phyloP scores from a whole-genome alignment of 2,888 invertebrate species.

The Tipula confusa region DNA sequence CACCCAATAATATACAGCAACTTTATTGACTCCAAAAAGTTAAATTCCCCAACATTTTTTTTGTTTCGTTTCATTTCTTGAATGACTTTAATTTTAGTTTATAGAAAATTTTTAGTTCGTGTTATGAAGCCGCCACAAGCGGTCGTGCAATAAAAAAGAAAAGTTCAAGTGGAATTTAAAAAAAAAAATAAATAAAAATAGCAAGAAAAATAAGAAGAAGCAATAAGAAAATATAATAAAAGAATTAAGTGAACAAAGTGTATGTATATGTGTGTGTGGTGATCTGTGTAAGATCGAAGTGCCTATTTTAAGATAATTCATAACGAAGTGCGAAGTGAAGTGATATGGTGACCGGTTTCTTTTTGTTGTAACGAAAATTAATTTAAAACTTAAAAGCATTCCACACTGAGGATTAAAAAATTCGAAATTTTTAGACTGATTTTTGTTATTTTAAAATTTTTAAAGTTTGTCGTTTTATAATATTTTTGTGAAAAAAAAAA shows the following conservation, averaged over 20 bases:
- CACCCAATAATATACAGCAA: not conserved
- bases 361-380: not conserved
- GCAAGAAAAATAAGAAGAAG: constrained; percentile 20
- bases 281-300: not conserved
- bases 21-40: not conserved
- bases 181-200: too few species aligned
- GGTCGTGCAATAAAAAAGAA: constrained; percentile 30
- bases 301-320: not conserved
- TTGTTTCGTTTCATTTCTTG: constrained; percentile 21
- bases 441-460: not conserved
- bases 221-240: not conserved
- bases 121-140: constrained; percentile 34
- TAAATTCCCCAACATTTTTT: not conserved
- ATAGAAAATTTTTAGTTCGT: constrained; percentile 34
- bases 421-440: constrained; percentile 12
- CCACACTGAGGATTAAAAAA: not conserved
- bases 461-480: not conserved
- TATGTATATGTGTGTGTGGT: too few species aligned
- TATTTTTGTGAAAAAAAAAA: not conserved
- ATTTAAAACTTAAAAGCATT: not conserved
- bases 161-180: not conserved
- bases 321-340: not conserved
- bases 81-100: constrained; percentile 35
- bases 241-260: not conserved
- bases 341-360: not conserved